These are phyloP conservation scores for Tholera decimalis DNA, from an alignment of 2,888 invertebrate species.

Conservation along the genomic window DNA sequence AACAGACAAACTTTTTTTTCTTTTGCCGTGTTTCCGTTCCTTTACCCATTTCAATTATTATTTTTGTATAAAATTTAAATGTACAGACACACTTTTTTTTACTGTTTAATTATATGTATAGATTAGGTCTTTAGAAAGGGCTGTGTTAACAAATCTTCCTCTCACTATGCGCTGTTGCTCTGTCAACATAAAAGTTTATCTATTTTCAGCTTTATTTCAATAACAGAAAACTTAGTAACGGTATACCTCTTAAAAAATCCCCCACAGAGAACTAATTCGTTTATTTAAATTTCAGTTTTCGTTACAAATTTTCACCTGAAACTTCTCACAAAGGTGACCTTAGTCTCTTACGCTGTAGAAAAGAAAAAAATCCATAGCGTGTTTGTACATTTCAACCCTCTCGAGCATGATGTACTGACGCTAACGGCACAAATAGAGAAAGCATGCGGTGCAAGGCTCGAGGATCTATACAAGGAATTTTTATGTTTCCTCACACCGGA, in stretches of 20 bases:
- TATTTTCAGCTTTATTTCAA: background rate
- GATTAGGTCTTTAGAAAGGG: no score
- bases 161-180: no score
- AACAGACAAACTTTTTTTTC: no score
- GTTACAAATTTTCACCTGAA: constrained; percentile 78
- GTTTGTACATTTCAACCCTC: constrained; percentile 72
- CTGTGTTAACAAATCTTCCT: no score
- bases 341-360: constrained; percentile 50
- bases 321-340: constrained; percentile 66
- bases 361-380: constrained; percentile 70
- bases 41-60: no score
- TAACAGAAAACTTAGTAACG: background rate
- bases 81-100: no score
- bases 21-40: no score
- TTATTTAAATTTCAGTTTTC: constrained; percentile 71
- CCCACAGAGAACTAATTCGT: background rate
- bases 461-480: constrained; percentile 82
- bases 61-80: no score
- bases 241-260: background rate
- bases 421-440: constrained; percentile 70
- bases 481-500: constrained; percentile 80
- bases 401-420: constrained; percentile 66
- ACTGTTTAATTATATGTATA: no score
- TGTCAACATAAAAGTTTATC: no score
- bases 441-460: constrained; percentile 67